phyloP scores from a whole-genome alignment of 2,113 vertebrate species.

The Pelecanoides urinatrix region DNA sequence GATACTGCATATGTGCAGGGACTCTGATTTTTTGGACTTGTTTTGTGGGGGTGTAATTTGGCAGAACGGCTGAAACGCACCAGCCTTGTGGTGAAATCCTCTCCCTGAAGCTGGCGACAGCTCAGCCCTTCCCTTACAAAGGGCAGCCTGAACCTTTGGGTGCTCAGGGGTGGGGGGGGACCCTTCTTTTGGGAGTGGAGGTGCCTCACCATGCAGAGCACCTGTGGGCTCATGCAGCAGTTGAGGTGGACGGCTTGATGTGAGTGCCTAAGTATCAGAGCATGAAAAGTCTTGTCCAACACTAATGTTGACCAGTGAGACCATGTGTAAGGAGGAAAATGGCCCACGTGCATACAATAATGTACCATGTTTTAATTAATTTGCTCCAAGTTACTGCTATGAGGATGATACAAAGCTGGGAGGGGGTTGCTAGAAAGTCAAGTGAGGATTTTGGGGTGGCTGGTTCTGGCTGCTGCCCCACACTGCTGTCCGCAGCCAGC shows the following conservation, averaged over 20 bases:
- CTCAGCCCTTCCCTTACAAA: rapidly evolving
- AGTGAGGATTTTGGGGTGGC: not conserved
- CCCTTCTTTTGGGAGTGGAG: not conserved
- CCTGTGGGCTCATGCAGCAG: rapidly evolving
- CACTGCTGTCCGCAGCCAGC: not conserved
- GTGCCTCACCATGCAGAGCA: rapidly evolving
- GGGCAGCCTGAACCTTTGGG: not conserved
- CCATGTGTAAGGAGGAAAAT: rapidly evolving
- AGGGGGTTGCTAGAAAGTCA: not conserved
- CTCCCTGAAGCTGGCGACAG: not conserved
- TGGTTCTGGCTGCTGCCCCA: not conserved
- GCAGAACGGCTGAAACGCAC: not conserved
- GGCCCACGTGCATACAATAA: rapidly evolving
- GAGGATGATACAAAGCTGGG: not conserved
- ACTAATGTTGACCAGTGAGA: rapidly evolving
- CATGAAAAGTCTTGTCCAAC: rapidly evolving
- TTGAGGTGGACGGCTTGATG: not conserved
- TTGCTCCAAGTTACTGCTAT: not conserved
- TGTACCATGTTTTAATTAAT: rapidly evolving
- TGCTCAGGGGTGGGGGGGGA: not conserved
- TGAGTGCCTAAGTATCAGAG: not conserved
- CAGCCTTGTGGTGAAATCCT: not conserved
- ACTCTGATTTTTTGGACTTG: rapidly evolving
- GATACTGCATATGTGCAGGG: rapidly evolving
- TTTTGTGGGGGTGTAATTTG: rapidly evolving